These are phyloP conservation scores for Cryptoprocta ferox DNA, from an alignment of 2,797 vertebrate genomes.

Conservation along the genomic window DNA sequence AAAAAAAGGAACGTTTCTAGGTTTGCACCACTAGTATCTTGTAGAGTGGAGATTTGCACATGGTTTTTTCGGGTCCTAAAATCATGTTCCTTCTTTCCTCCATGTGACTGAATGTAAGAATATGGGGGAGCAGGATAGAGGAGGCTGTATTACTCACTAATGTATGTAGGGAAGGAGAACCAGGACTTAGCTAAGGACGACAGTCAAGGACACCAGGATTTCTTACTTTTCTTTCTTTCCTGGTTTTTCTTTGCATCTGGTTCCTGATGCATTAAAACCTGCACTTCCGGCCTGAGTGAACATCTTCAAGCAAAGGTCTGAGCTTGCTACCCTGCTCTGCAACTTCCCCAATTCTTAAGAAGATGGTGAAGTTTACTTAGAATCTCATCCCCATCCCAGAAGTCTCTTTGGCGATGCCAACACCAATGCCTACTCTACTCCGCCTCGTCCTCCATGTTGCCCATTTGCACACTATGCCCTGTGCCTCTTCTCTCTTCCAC, in stretches of 20 bases:
- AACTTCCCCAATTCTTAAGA: neutral
- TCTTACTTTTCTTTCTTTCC: neutral
- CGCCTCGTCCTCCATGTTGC: rapidly evolving
- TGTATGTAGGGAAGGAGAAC: neutral
- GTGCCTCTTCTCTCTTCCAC: neutral
- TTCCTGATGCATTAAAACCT: neutral
- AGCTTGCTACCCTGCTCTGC: neutral
- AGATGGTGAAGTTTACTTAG: neutral
- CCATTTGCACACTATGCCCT: rapidly evolving
- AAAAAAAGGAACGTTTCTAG: neutral
- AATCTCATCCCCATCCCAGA: rapidly evolving
- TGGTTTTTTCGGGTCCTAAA: neutral
- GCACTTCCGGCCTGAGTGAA: no score
- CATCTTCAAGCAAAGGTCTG: neutral
- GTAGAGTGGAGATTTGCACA: neutral
- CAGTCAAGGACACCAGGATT: neutral
- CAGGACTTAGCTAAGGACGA: neutral
- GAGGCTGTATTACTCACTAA: neutral
- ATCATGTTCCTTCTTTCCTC: neutral
- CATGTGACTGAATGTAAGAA: neutral
- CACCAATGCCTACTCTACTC: rapidly evolving
- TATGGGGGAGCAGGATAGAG: neutral
- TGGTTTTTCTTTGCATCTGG: no score
- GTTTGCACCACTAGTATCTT: neutral
- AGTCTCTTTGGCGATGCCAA: rapidly evolving